These are phyloP conservation scores for Atrichornis clamosus DNA, from an alignment of 2,113 vertebrate species.

Conservation along the genomic window DNA sequence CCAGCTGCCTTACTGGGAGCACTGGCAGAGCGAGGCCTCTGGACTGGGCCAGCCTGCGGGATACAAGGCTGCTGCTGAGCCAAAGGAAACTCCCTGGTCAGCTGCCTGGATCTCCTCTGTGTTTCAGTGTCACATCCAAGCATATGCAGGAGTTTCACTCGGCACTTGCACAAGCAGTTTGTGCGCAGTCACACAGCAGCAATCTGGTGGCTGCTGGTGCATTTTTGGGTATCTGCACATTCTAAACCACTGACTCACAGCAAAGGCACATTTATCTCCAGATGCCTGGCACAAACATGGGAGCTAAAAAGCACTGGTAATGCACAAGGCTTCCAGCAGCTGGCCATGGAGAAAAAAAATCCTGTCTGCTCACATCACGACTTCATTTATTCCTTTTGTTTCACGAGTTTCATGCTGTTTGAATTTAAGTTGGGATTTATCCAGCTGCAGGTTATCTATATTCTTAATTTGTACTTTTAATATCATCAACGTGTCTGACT, in stretches of 20 bases:
- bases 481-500: neutral
- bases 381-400: neutral
- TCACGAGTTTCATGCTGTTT: neutral
- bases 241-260: conserved; percentile 15
- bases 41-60: neutral
- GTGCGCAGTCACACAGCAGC: neutral
- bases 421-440: neutral
- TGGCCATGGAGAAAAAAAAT: neutral
- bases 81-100: neutral
- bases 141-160: neutral
- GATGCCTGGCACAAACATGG: neutral
- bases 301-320: neutral
- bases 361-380: neutral
- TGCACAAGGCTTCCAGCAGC: neutral
- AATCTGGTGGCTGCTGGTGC: neutral
- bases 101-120: neutral
- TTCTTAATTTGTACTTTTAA: neutral
- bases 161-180: neutral
- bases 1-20: neutral
- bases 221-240: conserved; percentile 17
- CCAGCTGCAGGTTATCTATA: neutral
- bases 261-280: conserved; percentile 20
- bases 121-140: neutral
- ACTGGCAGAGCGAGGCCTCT: neutral
- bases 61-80: neutral